Conservation (phyloP, 2,888 invertebrate species). For the Eledona agricola region DNA sequence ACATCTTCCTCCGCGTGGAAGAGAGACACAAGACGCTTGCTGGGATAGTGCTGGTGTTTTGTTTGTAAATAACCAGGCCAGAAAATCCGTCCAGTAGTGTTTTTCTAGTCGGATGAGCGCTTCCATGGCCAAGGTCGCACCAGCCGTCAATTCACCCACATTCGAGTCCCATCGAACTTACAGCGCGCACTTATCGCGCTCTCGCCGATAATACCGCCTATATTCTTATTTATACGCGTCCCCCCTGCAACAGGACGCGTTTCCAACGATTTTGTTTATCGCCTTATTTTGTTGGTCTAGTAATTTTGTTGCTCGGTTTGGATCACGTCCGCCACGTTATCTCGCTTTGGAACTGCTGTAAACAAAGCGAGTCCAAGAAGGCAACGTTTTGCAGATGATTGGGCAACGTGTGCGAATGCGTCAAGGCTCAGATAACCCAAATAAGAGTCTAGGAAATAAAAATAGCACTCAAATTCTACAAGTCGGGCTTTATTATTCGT, state of each 20-base stretch:
- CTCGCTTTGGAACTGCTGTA: conserved; percentile 9
- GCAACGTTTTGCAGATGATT: too few species aligned
- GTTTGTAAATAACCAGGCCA: conserved; percentile 16
- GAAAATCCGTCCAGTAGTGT: conserved; percentile 2
- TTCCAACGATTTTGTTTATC: conserved; percentile 30
- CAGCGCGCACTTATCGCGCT: conserved; percentile 3
- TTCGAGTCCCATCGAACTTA: conserved; percentile 10
- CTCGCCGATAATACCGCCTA: conserved; percentile 1
- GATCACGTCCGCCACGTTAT: conserved; percentile 29
- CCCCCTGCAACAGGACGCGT: conserved; percentile 20
- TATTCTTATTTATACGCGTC: conserved; percentile 23
- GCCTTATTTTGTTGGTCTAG: conserved; percentile 24
- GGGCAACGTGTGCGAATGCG: too few species aligned
- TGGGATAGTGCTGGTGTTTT: too few species aligned
- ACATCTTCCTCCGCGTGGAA: not conserved
- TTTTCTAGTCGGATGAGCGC: conserved; percentile 16
- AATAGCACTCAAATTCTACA: not conserved
- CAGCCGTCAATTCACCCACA: conserved; percentile 18
- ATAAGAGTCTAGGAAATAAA: not conserved
- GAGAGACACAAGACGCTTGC: not conserved
- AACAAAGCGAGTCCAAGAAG: conserved; percentile 4
- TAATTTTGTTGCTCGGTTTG: conserved; percentile 26
- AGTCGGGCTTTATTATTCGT: not conserved
- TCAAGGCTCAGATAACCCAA: too few species aligned
- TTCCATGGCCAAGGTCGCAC: conserved; percentile 22